Evolutionary conservation across 2,888 invertebrate species (phyloP).

Genomic region (Xylocampa areola): DNA sequence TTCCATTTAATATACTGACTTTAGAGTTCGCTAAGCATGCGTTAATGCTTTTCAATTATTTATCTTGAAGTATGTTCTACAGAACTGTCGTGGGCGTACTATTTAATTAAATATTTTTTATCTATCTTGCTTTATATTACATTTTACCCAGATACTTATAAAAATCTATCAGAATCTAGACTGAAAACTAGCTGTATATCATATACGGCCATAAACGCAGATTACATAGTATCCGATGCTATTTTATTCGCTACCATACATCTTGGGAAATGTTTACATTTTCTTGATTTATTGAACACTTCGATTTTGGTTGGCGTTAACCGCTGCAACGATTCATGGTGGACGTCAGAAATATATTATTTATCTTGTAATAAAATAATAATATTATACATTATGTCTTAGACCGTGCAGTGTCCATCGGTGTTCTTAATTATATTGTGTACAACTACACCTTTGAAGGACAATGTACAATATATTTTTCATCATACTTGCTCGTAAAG

Average conservation of each 20-base stretch:
- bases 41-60: too few relatives aligned
- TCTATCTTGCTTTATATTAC: too few relatives aligned
- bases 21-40: too few relatives aligned
- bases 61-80: too few relatives aligned
- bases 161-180: background rate
- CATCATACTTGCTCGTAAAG: too few relatives aligned
- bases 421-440: too few relatives aligned
- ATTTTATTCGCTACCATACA: constrained; percentile 44
- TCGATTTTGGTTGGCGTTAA: constrained; percentile 31
- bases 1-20: too few relatives aligned
- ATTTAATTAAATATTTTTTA: too few relatives aligned
- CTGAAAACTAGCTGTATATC: background rate
- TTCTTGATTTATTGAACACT: constrained; percentile 51
- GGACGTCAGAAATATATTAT: constrained; percentile 43
- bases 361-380: constrained; percentile 52
- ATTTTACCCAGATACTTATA: background rate
- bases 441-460: too few relatives aligned
- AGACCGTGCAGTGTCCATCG: too few relatives aligned
- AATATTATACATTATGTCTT: constrained; percentile 21
- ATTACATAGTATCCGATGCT: constrained; percentile 34
- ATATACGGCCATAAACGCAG: constrained; percentile 19
- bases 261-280: constrained; percentile 54
- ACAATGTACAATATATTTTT: too few relatives aligned
- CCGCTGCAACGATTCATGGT: constrained; percentile 19
- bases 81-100: too few relatives aligned